Base-by-base conservation (phyloP, 2,888 invertebrate genomes). In the Nesidiocoris tenuis region DNA sequence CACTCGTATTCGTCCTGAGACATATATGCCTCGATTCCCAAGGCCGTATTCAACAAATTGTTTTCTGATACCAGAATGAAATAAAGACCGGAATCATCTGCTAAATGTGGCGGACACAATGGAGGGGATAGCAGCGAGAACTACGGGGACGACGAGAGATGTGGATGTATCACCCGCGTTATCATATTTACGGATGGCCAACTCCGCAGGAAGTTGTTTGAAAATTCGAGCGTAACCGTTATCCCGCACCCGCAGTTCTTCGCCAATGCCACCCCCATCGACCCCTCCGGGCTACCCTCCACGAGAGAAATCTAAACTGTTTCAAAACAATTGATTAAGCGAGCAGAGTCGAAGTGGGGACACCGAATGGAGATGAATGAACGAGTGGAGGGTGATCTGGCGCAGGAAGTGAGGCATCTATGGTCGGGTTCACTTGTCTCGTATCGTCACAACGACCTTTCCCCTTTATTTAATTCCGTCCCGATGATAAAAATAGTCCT, bases 111-210 rank as follows among this genome's bases (percentile, higher is more conserved):
- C n/a, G 64, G 17, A 21, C n/a, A 64, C 16, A 22, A 21, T 18
- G 9, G 23, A n/a, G n/a, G 64, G 64, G 61, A 19, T 64, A 39
- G 39, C 39, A 39, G 39, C 12, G 39, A 39, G 39, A 39, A 39
- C 39, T 39, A 12, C 5, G 39, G 12, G 39, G 39, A 39, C 39
- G 39, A 39, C 39, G 39, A 39, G 39, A 39, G 39, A 39, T 39
- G 64, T 17, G 64, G 7, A n/a, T n/a, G 19, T 24, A 64, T 64
- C 23, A 64, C 25, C 25, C 39, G 12, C 64, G 19, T 64, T 64
- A 64, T 64, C 64, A 64, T 64, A 64, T 25, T 64, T 25, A 64
- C 64, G 25, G 24, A 21, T 24, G 64, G 23, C 64, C 25, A 25
- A 64, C 23, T 64, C 24, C 5, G 24, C 25, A 21, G 64, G 64